Conservation (phyloP, 2,113 vertebrate genomes). For the Colaptes auratus region DNA sequence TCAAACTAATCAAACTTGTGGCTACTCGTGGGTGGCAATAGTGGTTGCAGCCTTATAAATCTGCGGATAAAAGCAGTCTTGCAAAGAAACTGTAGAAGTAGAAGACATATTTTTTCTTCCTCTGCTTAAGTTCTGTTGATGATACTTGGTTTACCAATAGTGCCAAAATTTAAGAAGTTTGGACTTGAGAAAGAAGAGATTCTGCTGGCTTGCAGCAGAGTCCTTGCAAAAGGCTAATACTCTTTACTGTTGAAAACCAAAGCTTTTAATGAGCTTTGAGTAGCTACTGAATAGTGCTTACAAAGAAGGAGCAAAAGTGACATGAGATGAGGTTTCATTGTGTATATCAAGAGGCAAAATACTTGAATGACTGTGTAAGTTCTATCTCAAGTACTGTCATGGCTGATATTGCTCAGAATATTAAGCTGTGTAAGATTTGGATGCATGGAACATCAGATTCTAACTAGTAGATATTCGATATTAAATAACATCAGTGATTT, state of each 20-base stretch:
- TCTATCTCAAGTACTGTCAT: not conserved
- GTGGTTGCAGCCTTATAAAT: not conserved
- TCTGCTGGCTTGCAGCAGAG: not conserved
- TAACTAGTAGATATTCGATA: not conserved
- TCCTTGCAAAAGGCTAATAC: not conserved
- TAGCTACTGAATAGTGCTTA: not conserved
- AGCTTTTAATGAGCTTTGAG: not conserved
- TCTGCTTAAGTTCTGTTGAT: not conserved
- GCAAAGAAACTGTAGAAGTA: not conserved
- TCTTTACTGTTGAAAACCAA: not conserved
- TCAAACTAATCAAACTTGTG: not conserved
- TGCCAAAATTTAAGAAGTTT: slow-evolving; percentile 47
- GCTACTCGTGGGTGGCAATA: not conserved
- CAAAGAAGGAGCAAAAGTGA: not conserved
- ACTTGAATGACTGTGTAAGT: not conserved
- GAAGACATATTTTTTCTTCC: not conserved
- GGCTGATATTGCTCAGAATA: not conserved
- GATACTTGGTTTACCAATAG: not conserved
- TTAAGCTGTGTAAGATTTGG: not conserved
- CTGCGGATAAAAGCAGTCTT: not conserved
- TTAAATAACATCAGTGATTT: not conserved
- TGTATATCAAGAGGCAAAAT: not conserved
- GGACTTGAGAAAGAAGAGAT: not conserved
- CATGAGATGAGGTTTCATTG: not conserved
- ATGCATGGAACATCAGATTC: not conserved